Base-by-base conservation (phyloP, 2,113 vertebrate genomes). In the Corythoichthys intestinalis region DNA sequence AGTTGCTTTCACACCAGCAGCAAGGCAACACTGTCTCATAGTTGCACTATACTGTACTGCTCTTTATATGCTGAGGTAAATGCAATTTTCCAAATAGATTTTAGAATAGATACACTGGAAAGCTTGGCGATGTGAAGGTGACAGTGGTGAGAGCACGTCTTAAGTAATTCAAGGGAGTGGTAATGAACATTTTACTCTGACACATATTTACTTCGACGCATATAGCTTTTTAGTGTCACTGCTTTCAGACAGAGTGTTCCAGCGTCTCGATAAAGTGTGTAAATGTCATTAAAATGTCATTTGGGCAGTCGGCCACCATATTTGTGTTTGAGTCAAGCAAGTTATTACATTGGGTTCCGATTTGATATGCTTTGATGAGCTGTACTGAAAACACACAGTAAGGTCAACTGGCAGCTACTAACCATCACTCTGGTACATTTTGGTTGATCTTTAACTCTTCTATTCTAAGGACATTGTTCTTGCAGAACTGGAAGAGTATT, bases 181-280 rank as follows among this genome's bases (percentile, higher is more conserved):
- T 75, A 74, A 80, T 80, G 47, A 69, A 39, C 6, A 65, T 63
- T 60, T 71, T 71, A 67, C 67, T 14, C 69, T 49, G 46, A 15
- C 54, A 28, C 67, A 53, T 65, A 65, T 67, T 76, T 76, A 28
- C 20, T 28, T 28, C 20, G 20, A 28, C 20, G 20, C 20, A 28
- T 28, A 28, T 28, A 28, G 20, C 72, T 79, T 58, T 63, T 71
- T 70, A 68, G 35, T 73, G 76, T 72, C 68, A 66, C 49, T 62
- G 11, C 70, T 71, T 57, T 71, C 71, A 71, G 74, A 83, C 65
- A 67, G 60, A 75, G 81, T 57, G 71, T 71, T 61, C 67, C 65
- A 73, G 79, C 69, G 72, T 47, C 11, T 48, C 65, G 59, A 63
- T 57, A 77, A 76, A 77, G 73, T 75, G 69, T 77, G 69, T 47